A percentile compares a stretch with the other conserved stretches of the same genome.
Conservation (phyloP, 2,888 invertebrate genomes). For the Oasisia sp. region DNA sequence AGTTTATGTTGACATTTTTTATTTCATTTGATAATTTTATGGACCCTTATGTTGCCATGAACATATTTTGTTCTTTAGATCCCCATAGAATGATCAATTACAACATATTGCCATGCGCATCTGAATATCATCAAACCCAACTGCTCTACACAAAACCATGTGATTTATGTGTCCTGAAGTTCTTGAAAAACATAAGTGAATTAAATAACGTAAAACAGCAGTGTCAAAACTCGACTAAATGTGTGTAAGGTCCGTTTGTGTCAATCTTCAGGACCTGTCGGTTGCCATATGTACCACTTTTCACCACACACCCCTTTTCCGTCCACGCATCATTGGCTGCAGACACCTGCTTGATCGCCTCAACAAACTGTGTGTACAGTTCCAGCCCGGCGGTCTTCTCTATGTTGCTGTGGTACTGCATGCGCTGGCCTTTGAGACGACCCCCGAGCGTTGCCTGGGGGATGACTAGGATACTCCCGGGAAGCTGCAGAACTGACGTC, state of each 20-base stretch:
- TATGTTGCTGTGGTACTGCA: slow-evolving; percentile 67
- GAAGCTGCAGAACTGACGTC: slow-evolving; percentile 60
- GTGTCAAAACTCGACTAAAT: background rate
- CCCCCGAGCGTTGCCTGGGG: slow-evolving; percentile 68
- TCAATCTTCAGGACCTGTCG: slow-evolving; percentile 63
- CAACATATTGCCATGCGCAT: background rate
- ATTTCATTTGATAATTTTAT: background rate
- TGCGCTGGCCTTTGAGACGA: slow-evolving; percentile 63
- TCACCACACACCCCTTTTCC: slow-evolving; percentile 47
- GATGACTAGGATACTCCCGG: slow-evolving; percentile 66
- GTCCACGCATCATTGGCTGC: slow-evolving; percentile 41
- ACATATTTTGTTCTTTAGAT: background rate
- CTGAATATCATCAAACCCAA: background rate
- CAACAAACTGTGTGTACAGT: slow-evolving; percentile 59
- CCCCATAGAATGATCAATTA: background rate
- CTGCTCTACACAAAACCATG: background rate
- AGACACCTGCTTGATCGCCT: slow-evolving; percentile 44
- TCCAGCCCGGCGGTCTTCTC: slow-evolving; percentile 61
- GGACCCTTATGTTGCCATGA: background rate
- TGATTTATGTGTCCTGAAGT: background rate
- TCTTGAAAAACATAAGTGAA: background rate
- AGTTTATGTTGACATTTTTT: background rate
- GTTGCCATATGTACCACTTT: slow-evolving; percentile 66
- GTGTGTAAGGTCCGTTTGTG: background rate
- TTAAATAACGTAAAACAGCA: background rate